Percentiles rank a stretch among this genome's conserved stretches.
Evolutionary conservation across 2,888 invertebrate genomes (phyloP).

Genomic region (Limnephilus rhombicus): DNA sequence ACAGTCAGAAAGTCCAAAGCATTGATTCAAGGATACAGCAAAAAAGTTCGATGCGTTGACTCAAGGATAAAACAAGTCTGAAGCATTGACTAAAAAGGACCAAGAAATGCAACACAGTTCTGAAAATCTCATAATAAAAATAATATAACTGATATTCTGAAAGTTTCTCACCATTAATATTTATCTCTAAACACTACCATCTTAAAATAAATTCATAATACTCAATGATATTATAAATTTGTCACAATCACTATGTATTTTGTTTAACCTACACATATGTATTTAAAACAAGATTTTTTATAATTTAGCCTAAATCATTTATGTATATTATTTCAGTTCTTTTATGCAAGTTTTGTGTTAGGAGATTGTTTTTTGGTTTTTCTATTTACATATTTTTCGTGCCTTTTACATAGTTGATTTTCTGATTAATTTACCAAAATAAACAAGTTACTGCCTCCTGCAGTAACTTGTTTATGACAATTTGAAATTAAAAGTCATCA

Average conservation of each 20-base stretch:
- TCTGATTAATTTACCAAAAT: no score
- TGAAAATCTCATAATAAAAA: neutral
- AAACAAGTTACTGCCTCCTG: no score
- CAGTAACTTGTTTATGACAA: neutral
- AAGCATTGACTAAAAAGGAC: no score
- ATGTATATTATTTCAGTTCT: neutral
- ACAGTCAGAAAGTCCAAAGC: no score
- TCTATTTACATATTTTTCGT: neutral
- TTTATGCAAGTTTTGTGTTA: neutral
- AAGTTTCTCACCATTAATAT: neutral
- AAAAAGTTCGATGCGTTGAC: no score
- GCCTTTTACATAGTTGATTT: neutral
- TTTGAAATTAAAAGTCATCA: neutral
- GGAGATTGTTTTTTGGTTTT: neutral
- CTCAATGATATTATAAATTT: no score
- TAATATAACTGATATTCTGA: neutral
- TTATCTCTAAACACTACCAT: neutral
- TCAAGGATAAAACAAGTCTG: no score
- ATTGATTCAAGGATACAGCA: no score
- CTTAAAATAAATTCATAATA: neutral
- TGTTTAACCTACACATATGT: neutral
- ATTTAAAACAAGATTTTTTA: neutral
- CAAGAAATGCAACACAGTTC: no score
- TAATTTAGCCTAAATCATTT: neutral
- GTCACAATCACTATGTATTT: neutral